Evolutionary conservation across 2,797 vertebrate genomes (phyloP).

Genomic region (Oreochromis mossambicus): DNA sequence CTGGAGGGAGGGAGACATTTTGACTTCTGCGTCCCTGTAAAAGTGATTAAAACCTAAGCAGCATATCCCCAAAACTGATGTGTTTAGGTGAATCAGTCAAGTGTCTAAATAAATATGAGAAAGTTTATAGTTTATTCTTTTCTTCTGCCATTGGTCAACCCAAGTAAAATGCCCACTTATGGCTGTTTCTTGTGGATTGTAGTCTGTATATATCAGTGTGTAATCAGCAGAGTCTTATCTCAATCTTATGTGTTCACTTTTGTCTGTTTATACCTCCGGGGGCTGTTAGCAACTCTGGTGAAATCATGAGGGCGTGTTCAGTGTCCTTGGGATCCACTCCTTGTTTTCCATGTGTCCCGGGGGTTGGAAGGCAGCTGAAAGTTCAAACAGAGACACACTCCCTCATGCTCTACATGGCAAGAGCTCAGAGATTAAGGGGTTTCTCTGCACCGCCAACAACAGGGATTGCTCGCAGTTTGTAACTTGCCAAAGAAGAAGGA

Average conservation of each 20-base stretch:
- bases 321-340: slow-evolving; percentile 68
- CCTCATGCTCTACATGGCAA: slow-evolving; percentile 66
- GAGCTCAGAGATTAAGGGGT: slow-evolving; percentile 75
- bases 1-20: neutral
- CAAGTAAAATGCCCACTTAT: slow-evolving; percentile 28
- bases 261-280: slow-evolving; percentile 42
- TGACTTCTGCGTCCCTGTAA: neutral
- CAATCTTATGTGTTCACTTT: slow-evolving; percentile 18
- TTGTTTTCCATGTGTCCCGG: slow-evolving; percentile 73
- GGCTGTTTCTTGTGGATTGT: slow-evolving; percentile 32
- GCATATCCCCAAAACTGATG: neutral
- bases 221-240: slow-evolving; percentile 29
- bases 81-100: neutral
- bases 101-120: neutral
- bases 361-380: slow-evolving; percentile 73
- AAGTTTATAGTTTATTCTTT: slow-evolving; percentile 10
- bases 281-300: slow-evolving; percentile 37
- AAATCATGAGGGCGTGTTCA: slow-evolving; percentile 49
- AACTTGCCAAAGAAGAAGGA: slow-evolving; percentile 65
- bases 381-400: slow-evolving; percentile 75
- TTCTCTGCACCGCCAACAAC: slow-evolving; percentile 65
- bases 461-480: slow-evolving; percentile 55
- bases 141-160: slow-evolving; percentile 11
- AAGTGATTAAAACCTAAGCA: neutral
- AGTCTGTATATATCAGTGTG: slow-evolving; percentile 32